Base-by-base conservation (phyloP, 2,888 invertebrate species). In the Agrypnus murinus region DNA sequence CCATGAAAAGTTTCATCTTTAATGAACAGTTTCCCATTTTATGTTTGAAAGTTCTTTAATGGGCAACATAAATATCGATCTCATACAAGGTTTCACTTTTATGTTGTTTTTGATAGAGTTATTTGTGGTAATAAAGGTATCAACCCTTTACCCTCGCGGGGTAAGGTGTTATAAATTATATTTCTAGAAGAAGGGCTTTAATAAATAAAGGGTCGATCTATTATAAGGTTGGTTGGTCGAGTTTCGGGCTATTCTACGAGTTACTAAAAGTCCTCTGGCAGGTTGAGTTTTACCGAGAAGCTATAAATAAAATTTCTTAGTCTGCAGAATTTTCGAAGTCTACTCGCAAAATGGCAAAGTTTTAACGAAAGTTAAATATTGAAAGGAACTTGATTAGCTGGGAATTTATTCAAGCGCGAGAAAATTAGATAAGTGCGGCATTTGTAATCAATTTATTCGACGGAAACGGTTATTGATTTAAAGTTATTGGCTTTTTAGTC, bases 331-430 rank as follows among this genome's bases (percentile, higher is more conserved):
- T 69, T 69, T 59, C 36, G 31, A 65, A 65, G 71, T 66, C 63
- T 43, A 50, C 63, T 71, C 40, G 53, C 48, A 67, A 71, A 71
- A 71, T 71, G 71, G 70, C 66, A 70, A 71, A 70, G 69, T 73
- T 75, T 74, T 75, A 75, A 75, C 70, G 74, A 73, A 75, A 75
- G 75, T 75, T 73, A 77, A 77, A 77, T 77, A 77, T 77, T 77
- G 77, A 74, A 74, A 72, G 77, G 58, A 75, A 75, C 73, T 75
- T 75, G 77, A 77, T 77, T 77, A 77, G 77, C 73, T 69, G 58
- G 64, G 72, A 75, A 77, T 75, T 77, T 77, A 77, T 77, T 77
- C 77, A 65, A 66, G 58, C 69, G 72, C 53, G 69, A 68, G 73
- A 68, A 74, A 77, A 75, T 75, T 75, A 75, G 75, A 75, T 75